phyloP scores from a whole-genome alignment of 2,113 vertebrate species.

The Phainopepla nitens region DNA sequence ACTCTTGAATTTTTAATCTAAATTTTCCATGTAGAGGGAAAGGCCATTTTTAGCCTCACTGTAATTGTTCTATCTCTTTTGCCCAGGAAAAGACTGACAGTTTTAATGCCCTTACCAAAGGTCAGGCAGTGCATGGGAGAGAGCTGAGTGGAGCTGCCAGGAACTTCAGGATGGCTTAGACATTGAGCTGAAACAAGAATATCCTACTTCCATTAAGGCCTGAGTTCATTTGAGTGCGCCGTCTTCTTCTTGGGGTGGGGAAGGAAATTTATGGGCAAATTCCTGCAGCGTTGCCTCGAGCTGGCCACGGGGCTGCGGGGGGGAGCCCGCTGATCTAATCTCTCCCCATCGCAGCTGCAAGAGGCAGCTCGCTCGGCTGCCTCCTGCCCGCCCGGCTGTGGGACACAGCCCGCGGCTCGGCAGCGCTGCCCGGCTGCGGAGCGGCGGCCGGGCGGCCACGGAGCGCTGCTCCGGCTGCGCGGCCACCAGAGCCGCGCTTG shows the following conservation, averaged over 20 bases:
- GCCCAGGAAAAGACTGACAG: neutral
- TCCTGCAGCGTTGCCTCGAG: neutral
- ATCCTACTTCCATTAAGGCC: neutral
- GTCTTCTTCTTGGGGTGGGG: neutral
- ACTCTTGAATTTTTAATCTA: constrained; percentile 18
- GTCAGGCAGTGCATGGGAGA: neutral
- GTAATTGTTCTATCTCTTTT: neutral
- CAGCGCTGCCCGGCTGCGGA: neutral
- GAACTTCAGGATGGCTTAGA: neutral
- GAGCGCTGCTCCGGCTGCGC: rapidly evolving
- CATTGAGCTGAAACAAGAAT: neutral
- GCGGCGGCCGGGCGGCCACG: rapidly evolving
- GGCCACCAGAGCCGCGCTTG: rapidly evolving
- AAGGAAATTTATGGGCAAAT: constrained; percentile 22
- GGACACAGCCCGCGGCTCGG: neutral
- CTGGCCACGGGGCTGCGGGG: neutral
- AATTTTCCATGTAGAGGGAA: neutral
- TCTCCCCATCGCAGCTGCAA: neutral
- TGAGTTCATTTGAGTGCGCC: neutral
- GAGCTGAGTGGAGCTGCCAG: neutral
- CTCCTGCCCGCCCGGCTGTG: neutral
- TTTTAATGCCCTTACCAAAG: neutral
- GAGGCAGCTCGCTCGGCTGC: neutral
- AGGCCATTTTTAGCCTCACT: neutral
- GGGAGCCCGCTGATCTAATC: neutral